phyloP scores from a whole-genome alignment of 2,888 invertebrate genomes.

The Plusia festucae region DNA sequence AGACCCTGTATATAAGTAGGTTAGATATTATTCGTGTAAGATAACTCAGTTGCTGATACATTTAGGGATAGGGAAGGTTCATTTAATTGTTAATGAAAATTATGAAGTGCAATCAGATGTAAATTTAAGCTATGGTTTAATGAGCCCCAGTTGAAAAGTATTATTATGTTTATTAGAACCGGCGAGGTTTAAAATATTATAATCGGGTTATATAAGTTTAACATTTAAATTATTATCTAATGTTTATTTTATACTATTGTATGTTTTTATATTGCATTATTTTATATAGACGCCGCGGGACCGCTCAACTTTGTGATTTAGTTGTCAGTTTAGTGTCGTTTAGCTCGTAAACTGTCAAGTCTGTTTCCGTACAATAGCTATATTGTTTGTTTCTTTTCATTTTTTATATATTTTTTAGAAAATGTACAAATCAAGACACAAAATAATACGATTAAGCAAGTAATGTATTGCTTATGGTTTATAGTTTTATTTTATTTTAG shows the following conservation, averaged over 20 bases:
- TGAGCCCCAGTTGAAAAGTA: constrained; percentile 88
- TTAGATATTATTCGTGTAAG: constrained; percentile 74
- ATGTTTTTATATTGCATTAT: constrained; percentile 83
- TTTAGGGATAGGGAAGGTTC: constrained; percentile 68
- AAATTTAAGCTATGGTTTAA: constrained; percentile 83
- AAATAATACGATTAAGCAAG: constrained; percentile 78
- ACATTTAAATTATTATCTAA: constrained; percentile 84
- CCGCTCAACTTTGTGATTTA: constrained; percentile 80
- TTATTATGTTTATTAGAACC: constrained; percentile 89
- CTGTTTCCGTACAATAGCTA: constrained; percentile 60
- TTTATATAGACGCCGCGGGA: constrained; percentile 73
- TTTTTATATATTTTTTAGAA: constrained; percentile 78
- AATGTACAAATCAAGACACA: constrained; percentile 85
- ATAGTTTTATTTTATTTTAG: constrained; percentile 88
- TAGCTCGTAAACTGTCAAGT: constrained; percentile 56
- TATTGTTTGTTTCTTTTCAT: constrained; percentile 65
- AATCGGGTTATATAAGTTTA: constrained; percentile 87
- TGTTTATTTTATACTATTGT: constrained; percentile 85
- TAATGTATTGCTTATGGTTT: constrained; percentile 86
- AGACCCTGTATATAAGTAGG: constrained; percentile 81
- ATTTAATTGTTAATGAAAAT: constrained; percentile 84
- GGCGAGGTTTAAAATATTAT: constrained; percentile 88
- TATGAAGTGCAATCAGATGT: constrained; percentile 88
- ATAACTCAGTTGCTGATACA: constrained; percentile 74
- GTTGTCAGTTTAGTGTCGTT: constrained; percentile 60